Base-by-base conservation (phyloP, 2,888 invertebrate genomes). In the Scelioninae gen. 2 region DNA sequence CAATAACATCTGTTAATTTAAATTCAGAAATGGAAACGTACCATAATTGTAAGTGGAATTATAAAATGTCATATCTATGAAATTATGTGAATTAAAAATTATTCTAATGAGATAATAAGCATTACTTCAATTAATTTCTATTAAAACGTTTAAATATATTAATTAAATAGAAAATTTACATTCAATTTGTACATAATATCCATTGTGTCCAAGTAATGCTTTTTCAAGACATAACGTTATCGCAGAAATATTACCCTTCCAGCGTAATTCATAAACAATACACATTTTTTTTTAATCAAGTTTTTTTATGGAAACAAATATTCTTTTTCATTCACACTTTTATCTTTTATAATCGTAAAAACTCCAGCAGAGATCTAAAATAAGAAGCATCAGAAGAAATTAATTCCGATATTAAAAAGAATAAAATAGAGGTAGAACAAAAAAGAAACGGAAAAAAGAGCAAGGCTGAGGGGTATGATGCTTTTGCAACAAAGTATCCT, bases 291-390 rank as follows among this genome's bases (percentile, higher is more conserved):
- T n/a, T n/a, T n/a, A 33, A 33, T 33, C 7, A 33, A 33, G 33
- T 7, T n/a, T 33, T 33, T 33, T 33, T 10, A n/a, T n/a, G 10
- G 2, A 33, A n/a, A 33, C n/a, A n/a, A 3, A n/a, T 33, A 9
- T 33, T 33, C 33, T 33, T 33, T 33, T n/a, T n/a, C n/a, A 33
- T 7, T 33, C 33, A 33, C n/a, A 22, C 33, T 37, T 37, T 37
- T 37, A 37, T 13, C 13, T 37, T 37, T 37, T 13, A 37, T 37
- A 37, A 37, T 37, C 35, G 35, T 37, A 13, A 37, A 37, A 37
- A 13, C 35, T 37, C 13, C 4, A 1, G 13, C 35, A 11, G 13
- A 37, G 35, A 37, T 37, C 11, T 37, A 37, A 37, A 37, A 35
- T 35, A 35, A 37, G 35, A 37, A 37, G 13, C 13, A 13, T 37